Base-by-base conservation (phyloP, 2,797 vertebrate species). In the Leuciscus waleckii region DNA sequence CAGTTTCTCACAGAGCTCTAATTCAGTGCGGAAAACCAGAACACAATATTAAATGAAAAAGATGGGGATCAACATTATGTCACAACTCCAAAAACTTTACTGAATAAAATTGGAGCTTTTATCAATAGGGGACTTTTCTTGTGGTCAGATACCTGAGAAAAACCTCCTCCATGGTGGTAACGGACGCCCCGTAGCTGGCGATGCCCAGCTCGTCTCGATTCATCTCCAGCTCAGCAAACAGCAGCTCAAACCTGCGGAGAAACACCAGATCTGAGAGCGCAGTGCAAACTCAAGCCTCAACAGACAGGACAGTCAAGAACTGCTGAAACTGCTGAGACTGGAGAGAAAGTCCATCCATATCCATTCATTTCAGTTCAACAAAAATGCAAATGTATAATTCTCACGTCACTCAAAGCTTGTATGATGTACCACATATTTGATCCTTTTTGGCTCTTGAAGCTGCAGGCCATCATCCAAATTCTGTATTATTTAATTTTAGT, bases 131-230 rank as follows among this genome's bases (percentile, higher is more conserved):
- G 37, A 39, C 61, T 63, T 29, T 39, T 69, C n/a, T 19, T 17
- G 23, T 21, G 46, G 21, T 8, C 41, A 17, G 16, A 79, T 91
- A 99, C 98, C 98, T 96, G 73, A 99, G 96, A 87, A 99, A 99
- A 82, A 99, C 98, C 73, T 99, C 98, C 90, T 99, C 98, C 98
- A 99, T 99, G 17, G 98, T 99, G 86, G 98, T 99, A 69, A 99
- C 97, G 0, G 98, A 99, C 3, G 98, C 98, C 0, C 98, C 98
- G 0, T 99, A 99, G 93, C 98, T 99, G 90, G 98, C 96, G 0
- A 99, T 99, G 82, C 98, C 98, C 89, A 99, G 87, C 90, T 98
- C 96, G 35, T 97, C 96, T 82, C 96, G 95, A 91, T 96, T 96
- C 94, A 97, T 96, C 93, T 99, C 98, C 94, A 99, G 93, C 90